Evolutionary conservation across 2,113 vertebrate species (phyloP).

Genomic region (Elanus axillaris): DNA sequence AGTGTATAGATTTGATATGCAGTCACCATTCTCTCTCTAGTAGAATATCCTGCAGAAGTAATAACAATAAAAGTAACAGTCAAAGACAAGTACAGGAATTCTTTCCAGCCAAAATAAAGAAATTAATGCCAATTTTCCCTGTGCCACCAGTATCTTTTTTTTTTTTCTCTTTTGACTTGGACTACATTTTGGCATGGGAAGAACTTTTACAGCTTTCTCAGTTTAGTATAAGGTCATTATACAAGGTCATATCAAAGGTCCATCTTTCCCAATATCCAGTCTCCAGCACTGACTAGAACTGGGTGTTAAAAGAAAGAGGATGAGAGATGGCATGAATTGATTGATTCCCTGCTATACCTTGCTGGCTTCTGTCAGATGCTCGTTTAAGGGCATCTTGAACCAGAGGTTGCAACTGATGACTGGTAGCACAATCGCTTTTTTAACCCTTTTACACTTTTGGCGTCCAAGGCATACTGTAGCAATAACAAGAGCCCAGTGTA

Average conservation of each 20-base stretch:
- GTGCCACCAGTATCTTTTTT: background rate
- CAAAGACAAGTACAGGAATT: background rate
- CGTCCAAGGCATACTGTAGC: background rate
- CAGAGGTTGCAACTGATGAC: background rate
- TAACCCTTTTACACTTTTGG: background rate
- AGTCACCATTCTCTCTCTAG: background rate
- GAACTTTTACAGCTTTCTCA: background rate
- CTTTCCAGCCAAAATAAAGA: background rate
- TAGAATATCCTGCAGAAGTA: background rate
- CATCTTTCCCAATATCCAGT: background rate
- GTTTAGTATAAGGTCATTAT: background rate
- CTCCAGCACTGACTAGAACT: background rate
- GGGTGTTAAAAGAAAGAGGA: background rate
- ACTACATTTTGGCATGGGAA: background rate
- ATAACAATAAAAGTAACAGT: background rate
- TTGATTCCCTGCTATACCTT: background rate
- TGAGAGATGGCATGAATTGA: background rate
- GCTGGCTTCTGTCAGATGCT: background rate
- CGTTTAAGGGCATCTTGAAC: background rate
- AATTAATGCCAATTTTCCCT: background rate
- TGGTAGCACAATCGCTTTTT: background rate
- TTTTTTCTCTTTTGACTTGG: background rate
- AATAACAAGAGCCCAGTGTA: background rate
- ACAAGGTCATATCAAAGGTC: background rate
- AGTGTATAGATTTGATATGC: background rate